Evolutionary conservation across 2,797 vertebrate species (phyloP).

Genomic region (Propithecus deckenii): DNA sequence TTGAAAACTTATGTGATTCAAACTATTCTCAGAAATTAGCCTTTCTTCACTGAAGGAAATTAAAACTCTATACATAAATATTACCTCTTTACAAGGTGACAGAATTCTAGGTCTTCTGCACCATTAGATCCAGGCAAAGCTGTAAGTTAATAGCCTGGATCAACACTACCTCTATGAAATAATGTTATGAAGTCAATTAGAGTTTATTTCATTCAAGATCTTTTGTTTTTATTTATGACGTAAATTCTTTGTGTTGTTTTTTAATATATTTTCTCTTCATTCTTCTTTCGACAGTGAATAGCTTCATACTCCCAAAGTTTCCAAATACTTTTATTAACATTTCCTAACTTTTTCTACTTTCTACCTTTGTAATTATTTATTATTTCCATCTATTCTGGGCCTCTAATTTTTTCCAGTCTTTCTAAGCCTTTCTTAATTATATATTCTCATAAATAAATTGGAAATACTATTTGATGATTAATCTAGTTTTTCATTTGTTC

Average conservation of each 20-base stretch:
- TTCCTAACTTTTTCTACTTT: neutral
- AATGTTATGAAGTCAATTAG: neutral
- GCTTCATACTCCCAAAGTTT: neutral
- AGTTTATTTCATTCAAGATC: neutral
- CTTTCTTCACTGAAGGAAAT: constrained; percentile 30
- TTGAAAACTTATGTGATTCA: constrained; percentile 1
- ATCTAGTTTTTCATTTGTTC: neutral
- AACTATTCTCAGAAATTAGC: constrained; percentile 40
- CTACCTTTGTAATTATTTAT: neutral
- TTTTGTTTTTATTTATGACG: neutral
- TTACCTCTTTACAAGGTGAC: neutral
- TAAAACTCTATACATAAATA: neutral
- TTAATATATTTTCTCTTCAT: constrained; percentile 2
- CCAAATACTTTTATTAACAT: neutral
- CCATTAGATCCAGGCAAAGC: neutral
- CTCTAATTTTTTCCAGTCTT: neutral
- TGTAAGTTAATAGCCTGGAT: neutral
- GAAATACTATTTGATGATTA: constrained; percentile 14
- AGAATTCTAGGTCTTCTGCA: neutral
- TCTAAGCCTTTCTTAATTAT: neutral
- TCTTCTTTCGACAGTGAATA: neutral
- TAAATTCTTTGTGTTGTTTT: neutral
- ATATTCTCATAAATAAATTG: neutral
- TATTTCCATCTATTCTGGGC: neutral
- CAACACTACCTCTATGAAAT: neutral